Evolutionary conservation across 2,888 invertebrate species (phyloP), one percentile per base, ranked within the genome.

Genomic region (Amphipyra berbera): DNA sequence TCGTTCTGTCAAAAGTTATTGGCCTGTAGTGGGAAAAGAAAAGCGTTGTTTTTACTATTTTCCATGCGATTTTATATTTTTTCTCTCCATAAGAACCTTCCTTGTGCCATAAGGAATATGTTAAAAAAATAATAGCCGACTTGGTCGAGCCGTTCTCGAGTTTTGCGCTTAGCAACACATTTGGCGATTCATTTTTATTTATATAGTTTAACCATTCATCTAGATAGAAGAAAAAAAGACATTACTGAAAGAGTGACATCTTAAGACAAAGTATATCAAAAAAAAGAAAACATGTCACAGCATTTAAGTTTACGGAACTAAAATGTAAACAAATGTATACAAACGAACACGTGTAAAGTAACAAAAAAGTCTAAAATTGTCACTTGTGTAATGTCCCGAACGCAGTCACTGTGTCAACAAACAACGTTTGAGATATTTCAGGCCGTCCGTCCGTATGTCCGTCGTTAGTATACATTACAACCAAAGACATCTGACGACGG

Each of bases 401-500:
- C 81, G 74, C 82, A 74, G 82, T 82, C 80, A 76, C 84, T 88
- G 77, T 82, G 84, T 91, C 91, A 93, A 93, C 88, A 93, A 93
- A 92, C 91, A 89, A 73, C 85, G 84, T 85, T 85, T 83, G 88
- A 83, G 90, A 90, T 92, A 92, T 93, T 92, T 92, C 87, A 77
- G 91, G 84, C 81, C 70, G 84, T 85, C 79, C 78, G 85, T 87
- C 83, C 56, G 61, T 68, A 61, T 83, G 85, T 88, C 63, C 59
- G 56, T 27, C 59, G 56, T 56, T 63, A 62, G 71, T 68, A 67
- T 88, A 90, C 85, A 83, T 90, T 89, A 91, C 90, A 85, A 87
- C 84, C 87, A 86, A 87, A 90, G 92, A 93, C 93, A 93, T 89
- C 85, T 88, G 91, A 92, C 90, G 90, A 93, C 91, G 88, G 85